Evolutionary conservation across 2,113 vertebrate genomes (phyloP), one percentile per base, ranked within the genome.

Genomic region (Orthochromis malagaraziensis): DNA sequence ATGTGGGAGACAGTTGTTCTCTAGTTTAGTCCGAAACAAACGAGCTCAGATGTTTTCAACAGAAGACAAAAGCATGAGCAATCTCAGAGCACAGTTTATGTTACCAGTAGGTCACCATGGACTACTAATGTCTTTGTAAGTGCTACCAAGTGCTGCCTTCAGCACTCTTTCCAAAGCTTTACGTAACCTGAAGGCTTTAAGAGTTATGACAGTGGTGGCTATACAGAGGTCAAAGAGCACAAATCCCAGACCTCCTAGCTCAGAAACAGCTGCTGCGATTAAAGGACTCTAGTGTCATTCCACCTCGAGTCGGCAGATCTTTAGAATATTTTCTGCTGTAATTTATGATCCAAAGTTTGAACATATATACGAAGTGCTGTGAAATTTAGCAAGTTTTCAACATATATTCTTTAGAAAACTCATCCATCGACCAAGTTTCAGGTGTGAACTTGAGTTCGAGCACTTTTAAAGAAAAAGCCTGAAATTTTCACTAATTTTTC

Each of bases 271-370:
- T 51, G 29, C 42, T 24, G 40, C 7, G 29, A 12, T 57, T 47
- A 58, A 47, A 57, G 4, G 42, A 81, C 26, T 42, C 26, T 17
- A 49, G 2, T 14, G 51, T 80, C 79, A 35, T 35, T 35, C n/a
- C 29, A 55, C 5, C 13, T 24, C 0, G 5, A 70, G 35, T 68
- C 1, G 0, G 33, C 5, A 70, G 4, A 70, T 40, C 38, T 70
- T 40, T 42, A 70, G 3, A 70, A 42, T 40, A 70, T 70, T 70
- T 70, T 70, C n/a, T 70, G 12, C 35, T 68, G 11, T 12, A 6
- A 68, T 40, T 21, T 68, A 8, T 68, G n/a, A 13, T 40, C 19
- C 7, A 68, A 40, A 14, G 5, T 68, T 40, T 24, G 7, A 40
- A 24, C 7, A 21, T 68, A 3, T 68, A 68, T 38, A 38, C 1